phyloP scores from a whole-genome alignment of 2,797 vertebrate genomes.

The Diglossa cyanea region DNA sequence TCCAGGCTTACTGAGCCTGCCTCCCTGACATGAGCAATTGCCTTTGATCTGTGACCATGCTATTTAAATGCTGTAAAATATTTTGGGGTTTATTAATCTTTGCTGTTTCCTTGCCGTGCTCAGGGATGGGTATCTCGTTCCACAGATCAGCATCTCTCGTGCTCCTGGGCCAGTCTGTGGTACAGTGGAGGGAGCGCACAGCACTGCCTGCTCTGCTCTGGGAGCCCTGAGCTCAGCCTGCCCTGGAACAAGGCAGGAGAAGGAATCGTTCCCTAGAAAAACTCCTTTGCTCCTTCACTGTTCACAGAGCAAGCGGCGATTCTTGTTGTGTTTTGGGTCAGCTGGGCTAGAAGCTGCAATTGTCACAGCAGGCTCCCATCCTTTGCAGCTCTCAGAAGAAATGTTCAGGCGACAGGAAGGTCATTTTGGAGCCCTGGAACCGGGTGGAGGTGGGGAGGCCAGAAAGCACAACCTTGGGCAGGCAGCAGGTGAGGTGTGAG shows the following conservation, averaged over 20 bases:
- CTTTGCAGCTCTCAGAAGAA: neutral
- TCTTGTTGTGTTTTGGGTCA: neutral
- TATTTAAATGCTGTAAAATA: slow-evolving; percentile 28
- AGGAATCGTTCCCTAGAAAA: neutral
- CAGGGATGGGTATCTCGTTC: neutral
- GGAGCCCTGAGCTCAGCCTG: neutral
- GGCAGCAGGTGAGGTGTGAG: neutral
- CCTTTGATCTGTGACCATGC: slow-evolving; percentile 19
- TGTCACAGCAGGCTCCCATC: neutral
- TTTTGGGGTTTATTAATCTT: slow-evolving; percentile 39
- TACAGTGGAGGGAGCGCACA: neutral
- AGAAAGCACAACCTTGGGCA: neutral
- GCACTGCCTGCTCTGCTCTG: neutral
- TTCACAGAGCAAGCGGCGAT: neutral
- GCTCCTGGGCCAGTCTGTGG: fast-evolving
- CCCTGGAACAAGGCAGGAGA: neutral
- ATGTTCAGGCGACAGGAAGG: neutral
- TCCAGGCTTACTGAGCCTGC: neutral
- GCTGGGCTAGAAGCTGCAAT: neutral
- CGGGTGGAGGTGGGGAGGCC: fast-evolving
- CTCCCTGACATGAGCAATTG: neutral
- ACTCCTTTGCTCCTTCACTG: neutral
- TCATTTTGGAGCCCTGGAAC: neutral
- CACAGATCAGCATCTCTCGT: neutral
- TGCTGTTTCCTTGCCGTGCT: neutral